These are phyloP conservation scores for Amniataba percoides DNA, from an alignment of 2,797 vertebrate species.

Conservation along the genomic window DNA sequence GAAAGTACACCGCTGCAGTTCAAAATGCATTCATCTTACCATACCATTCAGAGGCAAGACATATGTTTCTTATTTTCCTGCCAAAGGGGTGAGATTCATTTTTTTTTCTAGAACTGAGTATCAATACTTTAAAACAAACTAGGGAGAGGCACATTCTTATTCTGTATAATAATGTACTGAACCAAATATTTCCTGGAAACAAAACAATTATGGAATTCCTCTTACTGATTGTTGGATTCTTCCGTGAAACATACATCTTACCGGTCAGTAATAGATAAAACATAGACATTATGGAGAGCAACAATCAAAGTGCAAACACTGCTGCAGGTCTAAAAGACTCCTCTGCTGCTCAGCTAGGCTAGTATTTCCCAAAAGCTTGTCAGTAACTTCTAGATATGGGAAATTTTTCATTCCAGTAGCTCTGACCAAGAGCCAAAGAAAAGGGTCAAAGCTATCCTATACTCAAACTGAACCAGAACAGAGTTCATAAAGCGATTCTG, in stretches of 20 bases:
- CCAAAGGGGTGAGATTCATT: neutral
- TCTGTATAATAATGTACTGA: neutral
- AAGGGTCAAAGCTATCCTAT: slow-evolving; percentile 39
- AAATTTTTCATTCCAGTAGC: slow-evolving; percentile 54
- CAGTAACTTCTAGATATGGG: slow-evolving; percentile 41
- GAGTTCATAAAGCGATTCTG: slow-evolving; percentile 38
- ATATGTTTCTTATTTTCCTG: neutral
- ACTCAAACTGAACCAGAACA: slow-evolving; percentile 23
- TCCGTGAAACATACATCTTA: neutral
- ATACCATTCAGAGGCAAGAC: neutral
- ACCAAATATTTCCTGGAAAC: neutral
- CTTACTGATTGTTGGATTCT: neutral
- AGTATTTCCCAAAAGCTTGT: slow-evolving; percentile 44
- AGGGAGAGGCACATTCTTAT: neutral
- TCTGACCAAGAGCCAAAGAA: slow-evolving; percentile 60
- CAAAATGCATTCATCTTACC: slow-evolving; percentile 5
- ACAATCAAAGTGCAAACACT: slow-evolving; percentile 21
- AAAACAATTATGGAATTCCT: no score
- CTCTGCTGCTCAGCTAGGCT: neutral
- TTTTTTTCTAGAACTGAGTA: neutral
- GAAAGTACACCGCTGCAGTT: slow-evolving; percentile 33
- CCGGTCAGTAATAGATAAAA: neutral
- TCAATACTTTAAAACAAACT: neutral
- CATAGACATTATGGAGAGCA: neutral
- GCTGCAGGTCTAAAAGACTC: slow-evolving; percentile 10